Evolutionary conservation across 2,888 invertebrate genomes (phyloP), one percentile per base, ranked within the genome.

Genomic region (Tricholauxania praeusta): DNA sequence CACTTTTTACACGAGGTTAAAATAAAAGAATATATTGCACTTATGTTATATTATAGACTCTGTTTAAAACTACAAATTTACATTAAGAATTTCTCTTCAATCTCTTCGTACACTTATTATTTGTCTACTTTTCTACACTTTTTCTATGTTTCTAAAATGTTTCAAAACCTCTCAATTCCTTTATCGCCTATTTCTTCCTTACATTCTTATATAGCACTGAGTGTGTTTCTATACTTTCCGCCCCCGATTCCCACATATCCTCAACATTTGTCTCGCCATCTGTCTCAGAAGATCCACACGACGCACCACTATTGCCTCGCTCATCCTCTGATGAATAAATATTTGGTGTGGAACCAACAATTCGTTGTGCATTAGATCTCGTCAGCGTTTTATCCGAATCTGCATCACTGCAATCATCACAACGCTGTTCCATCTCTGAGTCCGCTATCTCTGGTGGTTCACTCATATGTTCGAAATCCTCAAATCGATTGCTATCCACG

Each of bases 181-280:
- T 32, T 73, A n/a, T n/a, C n/a, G n/a, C n/a, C 22, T 49, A 84
- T 73, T 79, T 83, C 77, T 91, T 91, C 74, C 92, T 88, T 81
- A 92, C 92, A 84, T 92, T 93, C 64, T 93, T 94, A 81, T 94
- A 95, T 83, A 94, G 93, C 55, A 95, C 95, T 5, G 95, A 95
- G 87, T 95, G 94, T 0, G 95, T 95, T 82, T 94, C 95, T 47
- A 95, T 89, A 88, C 95, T 95, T 84, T 95, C 95, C 5, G 93
- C 95, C 1, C 95, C 95, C 32, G 95, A 95, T 88, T 95, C 95
- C 88, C 95, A 94, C 76, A 93, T 91, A 12, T 93, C 95, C 82
- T 94, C 94, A 52, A 92, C 92, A 75, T 92, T 90, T n/a, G 92
- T 93, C 47, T 93, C 93, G 83, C 84, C 84, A 75, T 94, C 94